A percentile compares a stretch with the other conserved stretches of the same genome.
Conservation (phyloP, 2,113 vertebrate genomes). For the Chloropsis cyanopogon region DNA sequence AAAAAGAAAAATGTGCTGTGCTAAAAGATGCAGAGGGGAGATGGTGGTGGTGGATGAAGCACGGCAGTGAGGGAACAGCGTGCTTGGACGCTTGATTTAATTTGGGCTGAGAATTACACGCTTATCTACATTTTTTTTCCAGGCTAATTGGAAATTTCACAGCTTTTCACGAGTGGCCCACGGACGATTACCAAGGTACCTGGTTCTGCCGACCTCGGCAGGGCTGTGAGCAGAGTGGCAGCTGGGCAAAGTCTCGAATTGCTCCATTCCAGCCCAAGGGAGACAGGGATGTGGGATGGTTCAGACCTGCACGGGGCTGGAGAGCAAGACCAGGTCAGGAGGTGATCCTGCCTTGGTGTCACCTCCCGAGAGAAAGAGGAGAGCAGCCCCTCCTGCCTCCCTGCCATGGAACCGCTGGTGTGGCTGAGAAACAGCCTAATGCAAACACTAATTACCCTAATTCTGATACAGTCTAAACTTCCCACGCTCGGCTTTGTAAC, state of each 20-base stretch:
- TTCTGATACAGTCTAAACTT: background rate
- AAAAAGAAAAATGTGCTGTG: background rate
- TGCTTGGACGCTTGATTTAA: background rate
- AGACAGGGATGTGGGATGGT: accelerated
- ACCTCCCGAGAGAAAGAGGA: background rate
- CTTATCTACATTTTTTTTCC: background rate
- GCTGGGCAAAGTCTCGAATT: background rate
- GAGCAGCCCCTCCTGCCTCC: background rate
- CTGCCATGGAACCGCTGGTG: accelerated
- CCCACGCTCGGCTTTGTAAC: background rate
- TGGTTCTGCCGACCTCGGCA: background rate
- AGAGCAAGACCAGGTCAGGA: accelerated
- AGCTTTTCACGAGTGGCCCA: background rate
- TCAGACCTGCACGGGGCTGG: accelerated
- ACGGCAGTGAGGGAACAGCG: background rate
- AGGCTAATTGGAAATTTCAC: constrained; percentile 2
- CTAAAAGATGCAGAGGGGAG: background rate
- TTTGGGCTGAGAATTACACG: background rate
- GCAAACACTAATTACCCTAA: constrained; percentile 2
- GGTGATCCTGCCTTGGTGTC: accelerated
- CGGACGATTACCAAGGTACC: accelerated
- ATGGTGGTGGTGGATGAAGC: background rate
- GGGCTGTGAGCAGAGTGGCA: accelerated
- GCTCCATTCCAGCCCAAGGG: accelerated
- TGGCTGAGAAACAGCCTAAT: background rate